phyloP scores from a whole-genome alignment of 2,888 invertebrate species.

The Fabriciana adippe region DNA sequence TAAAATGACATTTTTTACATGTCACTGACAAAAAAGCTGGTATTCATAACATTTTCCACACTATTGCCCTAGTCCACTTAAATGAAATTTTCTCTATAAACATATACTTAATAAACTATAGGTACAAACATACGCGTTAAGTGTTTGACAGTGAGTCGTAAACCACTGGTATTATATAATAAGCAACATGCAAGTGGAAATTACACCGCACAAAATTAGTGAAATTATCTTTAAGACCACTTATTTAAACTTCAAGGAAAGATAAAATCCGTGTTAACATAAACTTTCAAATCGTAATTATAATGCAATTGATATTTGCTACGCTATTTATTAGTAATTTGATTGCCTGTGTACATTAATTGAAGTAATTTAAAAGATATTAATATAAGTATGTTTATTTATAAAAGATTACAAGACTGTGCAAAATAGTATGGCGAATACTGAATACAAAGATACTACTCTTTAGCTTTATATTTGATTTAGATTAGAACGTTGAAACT shows the following conservation, averaged over 20 bases:
- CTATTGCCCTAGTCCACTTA: no score
- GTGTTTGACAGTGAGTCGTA: constrained; percentile 13
- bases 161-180: constrained; percentile 15
- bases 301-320: constrained; percentile 13
- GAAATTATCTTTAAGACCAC: constrained; percentile 17
- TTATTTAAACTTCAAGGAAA: constrained; percentile 19
- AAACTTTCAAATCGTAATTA: constrained; percentile 20
- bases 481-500: no score
- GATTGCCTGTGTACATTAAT: no score
- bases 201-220: constrained; percentile 15
- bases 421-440: no score
- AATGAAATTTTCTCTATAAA: background rate
- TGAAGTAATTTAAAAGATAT: no score
- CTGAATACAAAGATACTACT: no score
- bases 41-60: no score
- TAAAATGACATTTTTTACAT: no score
- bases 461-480: no score
- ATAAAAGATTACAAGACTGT: no score
- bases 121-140: constrained; percentile 5
- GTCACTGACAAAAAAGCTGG: no score
- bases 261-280: constrained; percentile 22
- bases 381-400: no score
- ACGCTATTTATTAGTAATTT: background rate
- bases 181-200: constrained; percentile 13
- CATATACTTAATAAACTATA: constrained; percentile 5